Base-by-base conservation (phyloP, 2,797 vertebrate genomes). In the Pagetopsis macropterus region DNA sequence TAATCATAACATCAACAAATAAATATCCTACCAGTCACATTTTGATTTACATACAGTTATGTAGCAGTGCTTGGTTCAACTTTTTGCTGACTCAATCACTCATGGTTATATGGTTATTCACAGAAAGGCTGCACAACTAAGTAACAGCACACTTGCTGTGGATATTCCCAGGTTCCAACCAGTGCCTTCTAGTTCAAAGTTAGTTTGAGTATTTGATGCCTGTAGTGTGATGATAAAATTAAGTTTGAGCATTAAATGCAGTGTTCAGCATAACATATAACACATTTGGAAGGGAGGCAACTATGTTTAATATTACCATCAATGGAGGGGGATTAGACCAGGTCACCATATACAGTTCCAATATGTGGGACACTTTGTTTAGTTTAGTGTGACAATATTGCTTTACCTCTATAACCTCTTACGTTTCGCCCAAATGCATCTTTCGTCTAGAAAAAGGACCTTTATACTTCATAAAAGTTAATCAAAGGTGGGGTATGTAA, bases 201-300 rank as follows among this genome's bases (percentile, higher is more conserved):
- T 76, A 82, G 52, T 72, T 81, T 81, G 37, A 67, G 46, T 54
- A 65, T 77, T 64, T 72, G 52, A 78, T 54, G 63, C 68, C 66
- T 63, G 44, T 50, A 10, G 65, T 56, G 55, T 44, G 60, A 48
- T 70, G 64, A 68, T 56, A 66, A 78, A 55, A 69, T 65, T 37
- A 71, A 69, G 41, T 50, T 63, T 55, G 57, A 27, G 48, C 45
- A 64, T 52, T 55, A 52, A 65, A 60, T 40, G 54, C 27, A 14
- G 33, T 40, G 4, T 58, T 82, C 57, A 75, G 62, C 68, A 69
- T 71, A 31, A 72, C 65, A 51, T 31, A n/a, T 33, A 66, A 55
- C 59, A 71, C 3, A 64, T 11, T 21, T 37, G 33, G 7, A 13
- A 40, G 3, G 33, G 19, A 72, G 54, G 27, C 9, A 16, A 33